phyloP scores from a whole-genome alignment of 2,113 vertebrate genomes.

The Psilopsiagon aurifrons region DNA sequence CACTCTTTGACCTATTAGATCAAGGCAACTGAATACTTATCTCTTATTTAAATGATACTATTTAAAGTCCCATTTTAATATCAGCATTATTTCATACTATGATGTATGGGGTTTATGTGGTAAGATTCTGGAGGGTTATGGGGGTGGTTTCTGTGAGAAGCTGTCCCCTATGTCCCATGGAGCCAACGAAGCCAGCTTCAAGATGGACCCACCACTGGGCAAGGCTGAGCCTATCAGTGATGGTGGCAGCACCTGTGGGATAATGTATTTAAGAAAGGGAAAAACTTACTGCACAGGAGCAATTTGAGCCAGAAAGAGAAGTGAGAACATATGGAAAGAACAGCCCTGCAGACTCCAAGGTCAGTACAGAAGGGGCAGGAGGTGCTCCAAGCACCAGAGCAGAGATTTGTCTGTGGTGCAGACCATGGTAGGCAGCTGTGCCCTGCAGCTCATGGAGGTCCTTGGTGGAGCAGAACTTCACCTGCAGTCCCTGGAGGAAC shows the following conservation, averaged over 20 bases:
- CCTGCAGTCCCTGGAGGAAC: not conserved
- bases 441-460: not conserved
- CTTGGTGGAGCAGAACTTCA: not conserved
- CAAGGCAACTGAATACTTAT: conserved; percentile 8
- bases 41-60: not conserved
- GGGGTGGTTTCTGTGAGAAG: not conserved
- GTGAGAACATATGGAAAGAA: not conserved
- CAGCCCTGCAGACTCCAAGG: not conserved
- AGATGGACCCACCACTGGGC: not conserved
- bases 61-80: not conserved
- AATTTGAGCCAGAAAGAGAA: not conserved
- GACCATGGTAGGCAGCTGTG: not conserved
- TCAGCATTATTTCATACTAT: not conserved
- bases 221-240: not conserved
- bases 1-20: not conserved
- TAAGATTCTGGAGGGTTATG: not conserved
- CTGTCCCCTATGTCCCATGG: too few relatives aligned
- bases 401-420: not conserved
- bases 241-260: not conserved
- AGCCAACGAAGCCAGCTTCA: not conserved
- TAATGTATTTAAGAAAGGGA: not conserved
- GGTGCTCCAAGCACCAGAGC: not conserved
- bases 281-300: not conserved
- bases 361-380: not conserved
- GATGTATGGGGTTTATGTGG: not conserved